A percentile compares a stretch with the other conserved stretches of the same genome.
Evolutionary conservation across 2,888 invertebrate species (phyloP).

Genomic region (Hesperia comma): DNA sequence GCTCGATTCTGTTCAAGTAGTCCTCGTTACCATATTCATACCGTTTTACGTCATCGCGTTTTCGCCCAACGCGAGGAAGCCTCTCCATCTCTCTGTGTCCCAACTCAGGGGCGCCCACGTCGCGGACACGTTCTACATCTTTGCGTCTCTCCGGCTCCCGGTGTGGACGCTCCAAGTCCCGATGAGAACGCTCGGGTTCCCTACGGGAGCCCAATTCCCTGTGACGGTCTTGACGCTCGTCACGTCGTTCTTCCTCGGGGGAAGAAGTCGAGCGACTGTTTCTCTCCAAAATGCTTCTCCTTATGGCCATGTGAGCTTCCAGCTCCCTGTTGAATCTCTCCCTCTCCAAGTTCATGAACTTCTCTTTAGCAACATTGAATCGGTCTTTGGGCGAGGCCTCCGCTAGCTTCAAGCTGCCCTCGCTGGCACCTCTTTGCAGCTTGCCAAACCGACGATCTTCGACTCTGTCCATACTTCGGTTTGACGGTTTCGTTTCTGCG

Average conservation of each 20-base stretch:
- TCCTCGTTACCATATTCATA: slow-evolving; percentile 77
- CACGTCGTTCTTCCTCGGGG: slow-evolving; percentile 79
- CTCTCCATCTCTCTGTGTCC: slow-evolving; percentile 73
- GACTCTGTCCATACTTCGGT: slow-evolving; percentile 71
- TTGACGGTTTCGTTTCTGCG: slow-evolving; percentile 75
- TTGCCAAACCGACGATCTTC: slow-evolving; percentile 78
- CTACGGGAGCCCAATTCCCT: slow-evolving; percentile 72
- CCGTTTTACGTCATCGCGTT: slow-evolving; percentile 73
- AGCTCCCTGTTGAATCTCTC: slow-evolving; percentile 85
- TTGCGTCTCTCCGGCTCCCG: slow-evolving; percentile 61
- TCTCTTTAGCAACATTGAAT: slow-evolving; percentile 94
- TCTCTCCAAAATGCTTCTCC: slow-evolving; percentile 79
- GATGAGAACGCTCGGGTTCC: slow-evolving; percentile 76
- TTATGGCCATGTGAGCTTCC: slow-evolving; percentile 79
- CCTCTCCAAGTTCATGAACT: slow-evolving; percentile 91
- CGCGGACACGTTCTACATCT: slow-evolving; percentile 67
- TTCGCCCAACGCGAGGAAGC: slow-evolving; percentile 74
- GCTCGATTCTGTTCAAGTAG: slow-evolving; percentile 71
- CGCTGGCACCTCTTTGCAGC: slow-evolving; percentile 72
- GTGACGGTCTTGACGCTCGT: slow-evolving; percentile 77
- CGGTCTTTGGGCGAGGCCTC: slow-evolving; percentile 88
- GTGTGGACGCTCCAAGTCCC: slow-evolving; percentile 57
- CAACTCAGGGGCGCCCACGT: slow-evolving; percentile 57
- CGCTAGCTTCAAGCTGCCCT: slow-evolving; percentile 74
- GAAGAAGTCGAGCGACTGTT: slow-evolving; percentile 82